Conservation (phyloP, 92 coral and sea anemone species). For the Paragorgia papillata region DNA sequence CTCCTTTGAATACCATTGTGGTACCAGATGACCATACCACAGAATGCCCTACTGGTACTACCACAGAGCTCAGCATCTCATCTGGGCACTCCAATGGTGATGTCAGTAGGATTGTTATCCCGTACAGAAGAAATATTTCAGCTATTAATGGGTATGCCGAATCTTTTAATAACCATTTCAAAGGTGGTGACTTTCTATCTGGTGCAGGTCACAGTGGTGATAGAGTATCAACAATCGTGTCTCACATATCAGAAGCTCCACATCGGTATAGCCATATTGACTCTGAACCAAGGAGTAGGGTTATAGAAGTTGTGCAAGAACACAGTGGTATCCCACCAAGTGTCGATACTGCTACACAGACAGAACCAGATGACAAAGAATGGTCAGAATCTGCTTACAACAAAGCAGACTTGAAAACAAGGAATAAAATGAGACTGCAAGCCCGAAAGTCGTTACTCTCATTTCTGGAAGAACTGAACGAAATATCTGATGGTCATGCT, state of each 20-base stretch:
- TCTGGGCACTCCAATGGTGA: neutral
- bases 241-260: neutral
- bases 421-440: conserved; percentile 30
- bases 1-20: neutral
- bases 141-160: conserved; percentile 1
- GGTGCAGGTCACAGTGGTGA: no score
- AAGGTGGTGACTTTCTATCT: neutral
- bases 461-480: conserved; percentile 38
- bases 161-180: neutral
- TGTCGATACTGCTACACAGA: conserved; percentile 14
- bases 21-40: neutral
- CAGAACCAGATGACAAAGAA: conserved; percentile 9
- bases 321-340: neutral
- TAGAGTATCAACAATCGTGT: neutral
- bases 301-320: neutral
- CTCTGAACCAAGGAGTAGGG: neutral
- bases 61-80: neutral
- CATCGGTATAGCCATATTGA: neutral
- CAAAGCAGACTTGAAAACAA: conserved; percentile 38
- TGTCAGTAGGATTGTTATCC: neutral
- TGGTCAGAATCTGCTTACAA: conserved; percentile 27
- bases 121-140: neutral
- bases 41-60: neutral
- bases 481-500: conserved; percentile 40
- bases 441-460: conserved; percentile 23